A percentile compares a stretch with the other conserved stretches of the same genome.
These are phyloP conservation scores for Thalassaphorura encarpata DNA, from an alignment of 1,140 invertebrate species.

Conservation along the genomic window DNA sequence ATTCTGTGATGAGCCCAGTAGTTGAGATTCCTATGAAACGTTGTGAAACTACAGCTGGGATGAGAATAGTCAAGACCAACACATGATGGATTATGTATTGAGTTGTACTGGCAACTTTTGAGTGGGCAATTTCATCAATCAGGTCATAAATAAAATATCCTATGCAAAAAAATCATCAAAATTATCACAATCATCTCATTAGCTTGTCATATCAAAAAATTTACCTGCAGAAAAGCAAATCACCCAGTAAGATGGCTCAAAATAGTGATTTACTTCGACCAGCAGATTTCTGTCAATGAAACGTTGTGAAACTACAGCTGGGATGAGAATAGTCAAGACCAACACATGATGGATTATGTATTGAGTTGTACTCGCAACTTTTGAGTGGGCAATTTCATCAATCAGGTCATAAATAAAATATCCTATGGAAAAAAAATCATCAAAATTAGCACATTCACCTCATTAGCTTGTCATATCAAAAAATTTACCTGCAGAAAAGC, in stretches of 20 bases:
- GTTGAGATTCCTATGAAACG: neutral
- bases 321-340: neutral
- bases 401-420: slow-evolving; percentile 8
- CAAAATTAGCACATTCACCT: neutral
- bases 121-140: slow-evolving; percentile 2
- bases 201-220: neutral
- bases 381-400: slow-evolving; percentile 4
- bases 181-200: neutral
- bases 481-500: slow-evolving; percentile 4
- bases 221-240: slow-evolving; percentile 8
- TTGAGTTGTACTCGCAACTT: neutral
- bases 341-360: slow-evolving; percentile 7
- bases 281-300: neutral
- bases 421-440: slow-evolving; percentile 1
- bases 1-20: slow-evolving; percentile 1
- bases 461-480: neutral
- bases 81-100: neutral
- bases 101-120: neutral
- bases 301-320: neutral
- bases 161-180: neutral
- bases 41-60: neutral
- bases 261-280: neutral
- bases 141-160: slow-evolving; percentile 10
- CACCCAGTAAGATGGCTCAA: neutral
- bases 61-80: neutral